Evolutionary conservation across 1,140 invertebrate genomes (phyloP).

Genomic region (Papilio glaucus): DNA sequence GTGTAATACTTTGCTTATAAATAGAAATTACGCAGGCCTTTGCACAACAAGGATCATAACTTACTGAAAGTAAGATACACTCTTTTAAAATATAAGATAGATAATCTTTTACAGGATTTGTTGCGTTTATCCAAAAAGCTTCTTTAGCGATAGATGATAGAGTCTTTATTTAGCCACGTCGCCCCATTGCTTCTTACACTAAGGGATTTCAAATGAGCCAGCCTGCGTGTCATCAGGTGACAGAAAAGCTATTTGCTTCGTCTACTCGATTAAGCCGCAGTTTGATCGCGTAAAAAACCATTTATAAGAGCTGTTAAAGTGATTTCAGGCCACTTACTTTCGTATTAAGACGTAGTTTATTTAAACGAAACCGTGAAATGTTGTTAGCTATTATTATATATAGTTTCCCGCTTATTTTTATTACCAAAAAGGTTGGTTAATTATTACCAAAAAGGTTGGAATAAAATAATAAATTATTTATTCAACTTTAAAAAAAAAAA

Average conservation of each 20-base stretch:
- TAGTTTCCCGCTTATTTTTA: not conserved
- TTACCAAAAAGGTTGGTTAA: not conserved
- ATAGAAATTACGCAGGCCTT: too few species aligned
- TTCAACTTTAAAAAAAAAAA: too few species aligned
- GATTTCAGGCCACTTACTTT: slow-evolving; percentile 31
- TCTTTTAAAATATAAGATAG: not conserved
- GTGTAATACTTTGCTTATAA: too few species aligned
- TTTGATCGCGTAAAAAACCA: slow-evolving; percentile 45
- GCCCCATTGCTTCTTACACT: slow-evolving; percentile 1
- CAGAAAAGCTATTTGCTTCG: slow-evolving; percentile 50
- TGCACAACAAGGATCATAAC: too few species aligned
- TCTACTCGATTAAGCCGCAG: slow-evolving; percentile 47
- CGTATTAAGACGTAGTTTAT: slow-evolving; percentile 16
- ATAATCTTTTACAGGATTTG: not conserved
- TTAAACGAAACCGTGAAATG: not conserved
- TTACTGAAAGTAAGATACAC: too few species aligned
- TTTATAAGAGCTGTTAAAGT: slow-evolving; percentile 43
- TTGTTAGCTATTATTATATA: not conserved
- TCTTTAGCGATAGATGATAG: not conserved
- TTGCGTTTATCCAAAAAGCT: not conserved
- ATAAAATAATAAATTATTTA: too few species aligned
- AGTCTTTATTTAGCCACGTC: not conserved
- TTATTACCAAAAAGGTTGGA: too few species aligned
- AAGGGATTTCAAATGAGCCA: slow-evolving; percentile 41
- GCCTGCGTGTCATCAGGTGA: slow-evolving; percentile 48